phyloP scores from a whole-genome alignment of 2,888 invertebrate species.

The Pollenia griseotomentosa region DNA sequence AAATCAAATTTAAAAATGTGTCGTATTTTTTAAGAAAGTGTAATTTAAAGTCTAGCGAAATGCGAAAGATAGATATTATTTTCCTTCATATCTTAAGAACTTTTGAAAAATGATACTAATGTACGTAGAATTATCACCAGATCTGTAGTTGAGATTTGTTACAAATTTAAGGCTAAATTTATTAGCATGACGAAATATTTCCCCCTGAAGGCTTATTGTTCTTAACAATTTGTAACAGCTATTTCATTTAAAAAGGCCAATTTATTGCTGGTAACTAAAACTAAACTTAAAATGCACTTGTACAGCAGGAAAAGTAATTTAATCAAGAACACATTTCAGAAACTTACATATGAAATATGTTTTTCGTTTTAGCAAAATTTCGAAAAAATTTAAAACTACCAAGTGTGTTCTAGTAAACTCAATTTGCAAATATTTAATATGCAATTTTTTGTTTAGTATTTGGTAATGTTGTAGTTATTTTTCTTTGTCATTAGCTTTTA shows the following conservation, averaged over 20 bases:
- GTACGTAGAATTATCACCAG: too few relatives aligned
- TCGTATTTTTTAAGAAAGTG: too few relatives aligned
- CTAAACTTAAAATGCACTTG: not conserved
- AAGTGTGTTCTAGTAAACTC: not conserved
- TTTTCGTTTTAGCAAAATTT: not conserved
- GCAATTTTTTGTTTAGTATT: constrained; percentile 34
- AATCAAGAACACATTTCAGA: not conserved
- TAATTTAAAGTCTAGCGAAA: too few relatives aligned
- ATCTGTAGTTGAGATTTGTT: too few relatives aligned
- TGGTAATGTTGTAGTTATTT: constrained; percentile 25
- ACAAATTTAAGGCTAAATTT: too few relatives aligned
- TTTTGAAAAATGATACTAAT: too few relatives aligned
- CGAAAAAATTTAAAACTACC: not conserved
- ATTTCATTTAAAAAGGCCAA: not conserved
- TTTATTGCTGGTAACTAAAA: not conserved
- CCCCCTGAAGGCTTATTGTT: not conserved
- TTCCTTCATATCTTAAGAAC: too few relatives aligned
- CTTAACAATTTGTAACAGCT: not conserved
- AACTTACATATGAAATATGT: not conserved
- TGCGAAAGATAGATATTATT: too few relatives aligned
- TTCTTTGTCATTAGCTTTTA: constrained; percentile 59
- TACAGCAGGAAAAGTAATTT: constrained; percentile 23
- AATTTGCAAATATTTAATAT: constrained; percentile 40
- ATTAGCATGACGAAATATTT: not conserved
- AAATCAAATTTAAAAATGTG: too few relatives aligned